Evolutionary conservation across 1,140 invertebrate genomes (phyloP), one percentile per base, ranked within the genome.

Genomic region (Hormaphis cornu): DNA sequence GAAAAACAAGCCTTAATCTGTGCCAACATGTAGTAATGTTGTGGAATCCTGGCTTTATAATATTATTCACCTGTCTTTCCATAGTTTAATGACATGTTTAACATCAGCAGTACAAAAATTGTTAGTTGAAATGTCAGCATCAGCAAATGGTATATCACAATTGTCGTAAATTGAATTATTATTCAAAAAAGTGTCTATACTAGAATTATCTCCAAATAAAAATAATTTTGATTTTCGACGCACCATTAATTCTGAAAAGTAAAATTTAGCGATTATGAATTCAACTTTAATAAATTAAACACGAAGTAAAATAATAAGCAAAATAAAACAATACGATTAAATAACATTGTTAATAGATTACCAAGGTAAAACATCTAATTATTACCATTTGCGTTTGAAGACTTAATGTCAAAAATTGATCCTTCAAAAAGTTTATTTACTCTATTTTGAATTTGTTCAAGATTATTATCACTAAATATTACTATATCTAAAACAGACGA

Each of bases 221-320:
- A 30, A 66, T 66, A 66, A 48, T 66, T 48, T 66, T 16, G 59
- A 24, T 50, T 66, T 66, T 30, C 48, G 44, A 0, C 59, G 59
- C 33, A 66, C 22, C 26, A 66, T 30, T 66, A 66, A 66, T 8
- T 48, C 59, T 66, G 33, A 33, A 66, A 50, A 22, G 48, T 6
- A 14, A 35, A 58, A 58, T 22, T 56, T 7, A 7, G 18, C 10
- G 7, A 50, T 4, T 7, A 20, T n/a, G n/a, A n/a, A n/a, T n/a
- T 18, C 18, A 50, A 50, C 16, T 22, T 22, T 22, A 46, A 46
- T 8, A 46, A 16, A n/a, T 12, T 14, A 8, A n/a, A 8, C 42
- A 46, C 18, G 18, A 46, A 8, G 16, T 8, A 46, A 16, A n/a
- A 46, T 4, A 46, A 46, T 46, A n/a, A n/a, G 12, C 4, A 46